A percentile compares a stretch with the other conserved stretches of the same genome.
Evolutionary conservation across 1,140 invertebrate species (phyloP).

Genomic region (Drosophila insularis): DNA sequence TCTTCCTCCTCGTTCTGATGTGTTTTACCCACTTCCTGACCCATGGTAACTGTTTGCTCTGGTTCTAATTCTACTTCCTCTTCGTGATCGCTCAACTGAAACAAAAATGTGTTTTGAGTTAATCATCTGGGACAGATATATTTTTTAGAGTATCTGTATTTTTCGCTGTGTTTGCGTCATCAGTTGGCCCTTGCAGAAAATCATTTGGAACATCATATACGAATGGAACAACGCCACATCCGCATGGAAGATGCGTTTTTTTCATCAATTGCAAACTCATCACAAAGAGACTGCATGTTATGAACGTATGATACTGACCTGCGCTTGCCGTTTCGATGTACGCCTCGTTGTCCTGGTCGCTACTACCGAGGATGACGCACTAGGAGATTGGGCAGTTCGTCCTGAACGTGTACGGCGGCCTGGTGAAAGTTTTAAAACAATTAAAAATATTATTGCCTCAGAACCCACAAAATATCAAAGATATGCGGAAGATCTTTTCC

Average conservation of each 20-base stretch:
- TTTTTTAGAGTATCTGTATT: not conserved
- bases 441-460: slow-evolving; percentile 11
- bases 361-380: slow-evolving; percentile 20
- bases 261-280: slow-evolving; percentile 59
- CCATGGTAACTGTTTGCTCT: slow-evolving; percentile 25
- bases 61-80: slow-evolving; percentile 38
- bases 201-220: slow-evolving; percentile 71
- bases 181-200: slow-evolving; percentile 82
- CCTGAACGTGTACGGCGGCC: slow-evolving; percentile 77
- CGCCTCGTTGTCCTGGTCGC: slow-evolving; percentile 59
- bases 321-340: slow-evolving; percentile 57
- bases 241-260: slow-evolving; percentile 61
- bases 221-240: slow-evolving; percentile 81
- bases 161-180: slow-evolving; percentile 31
- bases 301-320: slow-evolving; percentile 62
- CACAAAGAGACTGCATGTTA: not conserved
- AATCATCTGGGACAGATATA: not conserved
- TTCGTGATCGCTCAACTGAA: slow-evolving; percentile 65
- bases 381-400: slow-evolving; percentile 46
- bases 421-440: slow-evolving; percentile 28
- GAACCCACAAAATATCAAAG: slow-evolving; percentile 27
- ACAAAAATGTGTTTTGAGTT: slow-evolving; percentile 14
- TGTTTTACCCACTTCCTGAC: slow-evolving; percentile 32
- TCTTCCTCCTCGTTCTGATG: slow-evolving; percentile 1
- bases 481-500: slow-evolving; percentile 33